phyloP scores from a whole-genome alignment of 2,888 invertebrate species.

The Sinopyrophorus schimmeli region DNA sequence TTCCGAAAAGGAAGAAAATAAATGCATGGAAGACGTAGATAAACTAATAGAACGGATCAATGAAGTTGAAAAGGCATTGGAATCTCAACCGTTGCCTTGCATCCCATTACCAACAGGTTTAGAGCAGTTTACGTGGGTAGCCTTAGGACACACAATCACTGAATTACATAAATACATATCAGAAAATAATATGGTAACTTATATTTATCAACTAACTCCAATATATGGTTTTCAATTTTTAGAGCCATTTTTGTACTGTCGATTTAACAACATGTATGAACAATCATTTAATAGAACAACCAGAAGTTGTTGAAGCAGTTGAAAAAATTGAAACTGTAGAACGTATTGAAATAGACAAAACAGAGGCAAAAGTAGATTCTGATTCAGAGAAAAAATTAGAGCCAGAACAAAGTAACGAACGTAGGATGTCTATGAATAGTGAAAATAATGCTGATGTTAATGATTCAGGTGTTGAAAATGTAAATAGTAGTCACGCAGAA shows the following conservation, averaged over 20 bases:
- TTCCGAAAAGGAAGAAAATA: constrained; percentile 60
- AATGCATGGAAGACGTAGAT: constrained; percentile 62
- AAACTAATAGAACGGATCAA: constrained; percentile 60
- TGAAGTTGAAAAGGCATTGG: constrained; percentile 59
- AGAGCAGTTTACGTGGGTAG: constrained; percentile 64
- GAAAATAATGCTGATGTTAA: constrained; percentile 42
- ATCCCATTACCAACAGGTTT: constrained; percentile 65
- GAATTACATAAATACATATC: constrained; percentile 67
- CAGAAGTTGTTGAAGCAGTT: constrained; percentile 25
- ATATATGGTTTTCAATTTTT: constrained; percentile 27
- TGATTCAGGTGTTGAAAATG: constrained; percentile 37
- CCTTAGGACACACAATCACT: constrained; percentile 67
- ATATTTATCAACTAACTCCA: no score
- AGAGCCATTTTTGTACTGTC: constrained; percentile 53
- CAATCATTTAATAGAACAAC: constrained; percentile 23
- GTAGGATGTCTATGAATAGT: constrained; percentile 50
- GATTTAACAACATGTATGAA: constrained; percentile 53
- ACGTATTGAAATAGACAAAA: constrained; percentile 17
- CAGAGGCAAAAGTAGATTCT: constrained; percentile 48
- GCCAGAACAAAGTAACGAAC: constrained; percentile 42
- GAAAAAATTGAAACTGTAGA: no score
- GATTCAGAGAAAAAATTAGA: no score
- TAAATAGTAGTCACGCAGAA: constrained; percentile 50
- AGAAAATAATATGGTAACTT: constrained; percentile 59
- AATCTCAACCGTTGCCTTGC: constrained; percentile 59